Percentiles rank a stretch among this genome's conserved stretches.
Evolutionary conservation across 2,888 invertebrate species (phyloP).

Genomic region (Euzetes globulus): DNA sequence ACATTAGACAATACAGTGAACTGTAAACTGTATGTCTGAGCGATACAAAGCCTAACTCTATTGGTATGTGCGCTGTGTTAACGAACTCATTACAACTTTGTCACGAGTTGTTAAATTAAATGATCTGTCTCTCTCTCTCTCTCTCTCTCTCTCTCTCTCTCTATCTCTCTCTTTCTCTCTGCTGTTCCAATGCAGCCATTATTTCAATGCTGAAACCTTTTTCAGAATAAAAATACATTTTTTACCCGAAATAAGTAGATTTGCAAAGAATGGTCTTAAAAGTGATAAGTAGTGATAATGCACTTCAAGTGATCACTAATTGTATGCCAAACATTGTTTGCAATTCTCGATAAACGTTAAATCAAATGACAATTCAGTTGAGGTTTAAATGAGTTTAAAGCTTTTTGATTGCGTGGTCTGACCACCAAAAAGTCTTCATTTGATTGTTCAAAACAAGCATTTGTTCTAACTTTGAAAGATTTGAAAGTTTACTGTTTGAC

Average conservation of each 20-base stretch:
- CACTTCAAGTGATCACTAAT: conserved; percentile 17
- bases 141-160: too few relatives aligned
- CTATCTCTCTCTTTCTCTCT: too few relatives aligned
- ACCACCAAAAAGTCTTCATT: conserved; percentile 8
- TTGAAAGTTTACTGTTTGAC: not conserved
- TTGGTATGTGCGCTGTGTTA: not conserved
- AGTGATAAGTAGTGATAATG: conserved; percentile 12
- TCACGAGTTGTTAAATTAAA: conserved; percentile 21
- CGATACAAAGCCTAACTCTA: not conserved
- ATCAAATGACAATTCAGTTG: not conserved
- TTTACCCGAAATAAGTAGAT: not conserved
- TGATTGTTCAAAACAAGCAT: conserved; percentile 7
- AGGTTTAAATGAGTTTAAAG: not conserved
- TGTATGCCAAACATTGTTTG: not conserved
- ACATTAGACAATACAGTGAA: too few relatives aligned
- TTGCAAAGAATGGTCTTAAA: not conserved
- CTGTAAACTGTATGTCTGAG: too few relatives aligned
- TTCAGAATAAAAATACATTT: not conserved
- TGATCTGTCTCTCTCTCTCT: not conserved
- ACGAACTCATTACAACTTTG: conserved; percentile 26
- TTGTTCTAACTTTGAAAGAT: conserved; percentile 10
- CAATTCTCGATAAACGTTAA: not conserved
- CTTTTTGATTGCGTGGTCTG: not conserved
- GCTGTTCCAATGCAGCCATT: not conserved
- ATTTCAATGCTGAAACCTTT: not conserved